Base-by-base conservation (phyloP, 1,140 invertebrate species). In the Rhizoglyphus robini region DNA sequence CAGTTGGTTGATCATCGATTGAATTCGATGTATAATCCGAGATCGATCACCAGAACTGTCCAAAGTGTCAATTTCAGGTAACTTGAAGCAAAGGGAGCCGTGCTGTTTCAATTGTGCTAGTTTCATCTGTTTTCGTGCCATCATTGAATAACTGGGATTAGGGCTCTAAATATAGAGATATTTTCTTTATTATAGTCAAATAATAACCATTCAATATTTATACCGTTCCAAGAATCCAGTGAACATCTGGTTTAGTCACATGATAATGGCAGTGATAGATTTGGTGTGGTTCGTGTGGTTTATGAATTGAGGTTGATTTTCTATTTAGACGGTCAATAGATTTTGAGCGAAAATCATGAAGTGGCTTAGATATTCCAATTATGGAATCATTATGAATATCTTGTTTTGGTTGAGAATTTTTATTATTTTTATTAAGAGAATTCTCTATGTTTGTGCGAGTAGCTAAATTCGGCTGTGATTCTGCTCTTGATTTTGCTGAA, bases 161-260 rank as follows among this genome's bases (percentile, higher is more conserved):
- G 15, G 3, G 58, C 51, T 54, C 51, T 54, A 54, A 32, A 54
- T 27, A 11, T 27, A 54, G 23, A 54, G 23, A 8, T 8, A 54
- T 11, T 41, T 54, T 32, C 8, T 8, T 54, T 27, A 32, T 54
- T 25, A 46, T 15, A 46, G 41, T 15, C 15, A 46, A 46, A 46
- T 15, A 15, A 46, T 15, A 32, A 32, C 15, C 8, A 25, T 32
- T 32, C 15, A 11, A 23, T 11, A 34, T 1, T 38, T 13, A 46
- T 60, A 29, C 29, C 3, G 15, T 32, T 11, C 27, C 30, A 27
- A 60, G 58, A 38, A 60, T 29, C 58, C 15, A 60, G 29, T 60
- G 15, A 60, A 60, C 27, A 60, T 60, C 58, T n/a, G 58, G 58
- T 27, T 60, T 60, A 2, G 27, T 60, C 11, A 60, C 8, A 46